Evolutionary conservation across 2,113 vertebrate species (phyloP).

Genomic region (Paradisaea rubra): DNA sequence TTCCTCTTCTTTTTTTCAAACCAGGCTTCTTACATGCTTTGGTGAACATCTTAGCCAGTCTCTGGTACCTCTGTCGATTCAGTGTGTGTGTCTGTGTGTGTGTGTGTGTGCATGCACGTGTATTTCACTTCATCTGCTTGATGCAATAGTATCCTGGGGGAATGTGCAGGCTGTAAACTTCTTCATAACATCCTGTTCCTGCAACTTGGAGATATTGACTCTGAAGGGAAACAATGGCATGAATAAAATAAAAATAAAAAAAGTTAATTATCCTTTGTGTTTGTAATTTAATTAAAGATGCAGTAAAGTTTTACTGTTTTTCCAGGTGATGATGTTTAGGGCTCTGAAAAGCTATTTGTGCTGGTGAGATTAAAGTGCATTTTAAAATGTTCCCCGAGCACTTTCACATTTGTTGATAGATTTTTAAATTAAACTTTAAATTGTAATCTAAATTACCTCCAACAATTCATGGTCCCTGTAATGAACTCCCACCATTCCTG

Average conservation of each 20-base stretch:
- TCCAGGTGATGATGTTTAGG: slow-evolving; percentile 83
- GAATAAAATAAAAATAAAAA: slow-evolving; percentile 84
- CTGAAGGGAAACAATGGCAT: slow-evolving; percentile 76
- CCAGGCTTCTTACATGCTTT: slow-evolving; percentile 8
- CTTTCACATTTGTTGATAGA: slow-evolving; percentile 90
- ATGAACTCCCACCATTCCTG: slow-evolving; percentile 80
- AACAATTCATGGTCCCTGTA: slow-evolving; percentile 86
- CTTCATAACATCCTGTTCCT: slow-evolving; percentile 64
- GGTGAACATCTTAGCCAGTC: neutral
- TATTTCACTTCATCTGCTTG: slow-evolving; percentile 9
- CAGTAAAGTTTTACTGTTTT: slow-evolving; percentile 83
- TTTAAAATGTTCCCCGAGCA: slow-evolving; percentile 84
- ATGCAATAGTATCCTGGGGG: neutral
- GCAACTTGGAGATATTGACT: slow-evolving; percentile 78
- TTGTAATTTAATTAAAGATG: slow-evolving; percentile 89
- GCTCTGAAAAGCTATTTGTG: slow-evolving; percentile 82
- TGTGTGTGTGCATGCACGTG: neutral
- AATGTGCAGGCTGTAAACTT: slow-evolving; percentile 66
- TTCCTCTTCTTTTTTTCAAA: slow-evolving; percentile 8
- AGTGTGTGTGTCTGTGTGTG: neutral
- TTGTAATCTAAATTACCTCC: slow-evolving; percentile 89
- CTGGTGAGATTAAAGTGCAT: slow-evolving; percentile 82
- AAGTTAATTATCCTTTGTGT: slow-evolving; percentile 88
- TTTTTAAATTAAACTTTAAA: slow-evolving; percentile 91
- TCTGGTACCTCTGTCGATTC: neutral